A percentile compares a stretch with the other conserved stretches of the same genome.
Evolutionary conservation across 2,797 vertebrate genomes (phyloP).

Genomic region (Pygocentrus nattereri): DNA sequence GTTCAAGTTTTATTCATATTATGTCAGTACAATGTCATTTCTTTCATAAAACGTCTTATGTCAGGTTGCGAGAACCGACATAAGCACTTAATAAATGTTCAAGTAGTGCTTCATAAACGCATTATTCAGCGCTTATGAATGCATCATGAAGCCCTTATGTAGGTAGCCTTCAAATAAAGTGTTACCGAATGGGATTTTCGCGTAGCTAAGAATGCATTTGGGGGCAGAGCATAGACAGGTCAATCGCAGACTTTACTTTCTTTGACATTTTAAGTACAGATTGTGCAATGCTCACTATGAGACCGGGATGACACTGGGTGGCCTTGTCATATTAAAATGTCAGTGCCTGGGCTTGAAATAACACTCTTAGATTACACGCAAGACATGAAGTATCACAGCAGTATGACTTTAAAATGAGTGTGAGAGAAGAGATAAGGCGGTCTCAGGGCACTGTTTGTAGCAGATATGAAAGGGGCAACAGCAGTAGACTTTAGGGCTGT

Average conservation of each 20-base stretch:
- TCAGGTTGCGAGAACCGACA: too few relatives aligned
- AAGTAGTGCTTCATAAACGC: too few relatives aligned
- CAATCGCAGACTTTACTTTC: slow-evolving; percentile 3
- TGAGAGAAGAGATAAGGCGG: slow-evolving; percentile 8
- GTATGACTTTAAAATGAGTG: slow-evolving; percentile 15
- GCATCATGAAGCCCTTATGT: too few relatives aligned
- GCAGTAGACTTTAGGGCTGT: slow-evolving; percentile 7
- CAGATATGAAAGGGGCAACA: slow-evolving; percentile 32
- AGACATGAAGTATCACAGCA: slow-evolving; percentile 27
- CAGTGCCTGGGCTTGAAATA: slow-evolving; percentile 17
- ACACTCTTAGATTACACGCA: background rate
- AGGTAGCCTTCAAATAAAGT: too few relatives aligned
- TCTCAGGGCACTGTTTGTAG: slow-evolving; percentile 30
- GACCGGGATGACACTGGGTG: background rate
- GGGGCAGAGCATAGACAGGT: background rate
- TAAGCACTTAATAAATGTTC: too few relatives aligned
- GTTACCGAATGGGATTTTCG: too few relatives aligned
- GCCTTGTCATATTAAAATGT: slow-evolving; percentile 9
- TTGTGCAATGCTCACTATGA: slow-evolving; percentile 20
- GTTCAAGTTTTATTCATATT: too few relatives aligned
- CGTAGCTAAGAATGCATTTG: background rate
- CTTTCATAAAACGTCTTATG: too few relatives aligned
- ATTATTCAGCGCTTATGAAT: too few relatives aligned
- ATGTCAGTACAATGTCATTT: too few relatives aligned
- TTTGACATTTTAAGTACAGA: slow-evolving; percentile 9